A percentile compares a stretch with the other conserved stretches of the same genome.
phyloP scores from a whole-genome alignment of 2,113 vertebrate species.

The Echinops telfairi region DNA sequence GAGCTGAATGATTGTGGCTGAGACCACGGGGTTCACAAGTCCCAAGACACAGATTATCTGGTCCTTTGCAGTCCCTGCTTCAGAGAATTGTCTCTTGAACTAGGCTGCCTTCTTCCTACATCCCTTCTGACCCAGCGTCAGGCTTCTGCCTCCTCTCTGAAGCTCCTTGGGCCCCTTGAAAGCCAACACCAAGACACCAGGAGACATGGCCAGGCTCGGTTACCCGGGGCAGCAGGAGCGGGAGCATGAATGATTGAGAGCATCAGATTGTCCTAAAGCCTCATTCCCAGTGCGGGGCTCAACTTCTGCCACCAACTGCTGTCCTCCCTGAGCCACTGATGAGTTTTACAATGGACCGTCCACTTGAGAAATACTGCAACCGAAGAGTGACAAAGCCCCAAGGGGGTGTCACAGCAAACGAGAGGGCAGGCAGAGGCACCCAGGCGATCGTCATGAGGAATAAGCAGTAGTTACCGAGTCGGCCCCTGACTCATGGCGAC shows the following conservation, averaged over 20 bases:
- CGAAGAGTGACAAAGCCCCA: not conserved
- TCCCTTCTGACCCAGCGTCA: not conserved
- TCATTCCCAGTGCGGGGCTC: not conserved
- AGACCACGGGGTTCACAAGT: not conserved
- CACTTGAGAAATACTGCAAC: not conserved
- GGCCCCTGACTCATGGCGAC: not conserved
- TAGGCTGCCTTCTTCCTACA: not conserved
- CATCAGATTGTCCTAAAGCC: not conserved
- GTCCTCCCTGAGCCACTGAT: not conserved
- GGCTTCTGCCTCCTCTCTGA: not conserved
- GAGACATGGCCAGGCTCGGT: fast-evolving
- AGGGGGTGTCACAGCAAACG: not conserved
- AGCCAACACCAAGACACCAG: not conserved
- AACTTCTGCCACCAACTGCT: not conserved
- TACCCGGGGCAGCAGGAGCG: not conserved
- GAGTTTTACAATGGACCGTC: not conserved
- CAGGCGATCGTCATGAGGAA: not conserved
- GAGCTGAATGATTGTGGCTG: not conserved
- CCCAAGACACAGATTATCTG: fast-evolving
- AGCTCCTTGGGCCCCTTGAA: not conserved
- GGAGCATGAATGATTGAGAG: not conserved
- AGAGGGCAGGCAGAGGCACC: not conserved
- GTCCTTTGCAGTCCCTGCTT: not conserved
- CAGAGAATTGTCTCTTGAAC: not conserved
- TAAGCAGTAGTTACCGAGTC: not conserved